Base-by-base conservation (phyloP, 2,888 invertebrate genomes). In the Macrophya annulata region DNA sequence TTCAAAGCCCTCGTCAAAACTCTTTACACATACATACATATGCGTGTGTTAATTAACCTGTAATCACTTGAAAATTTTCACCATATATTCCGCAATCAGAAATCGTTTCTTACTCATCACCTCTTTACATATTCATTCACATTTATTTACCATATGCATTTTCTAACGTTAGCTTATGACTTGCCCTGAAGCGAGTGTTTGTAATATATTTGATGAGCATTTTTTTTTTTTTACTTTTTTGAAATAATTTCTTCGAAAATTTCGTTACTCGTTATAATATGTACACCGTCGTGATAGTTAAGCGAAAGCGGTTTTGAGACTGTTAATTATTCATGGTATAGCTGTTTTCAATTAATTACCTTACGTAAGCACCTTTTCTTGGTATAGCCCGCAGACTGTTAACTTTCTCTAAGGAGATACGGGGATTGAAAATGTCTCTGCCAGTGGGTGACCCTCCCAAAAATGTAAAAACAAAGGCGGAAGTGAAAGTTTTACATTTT, bases 61-160 rank as follows among this genome's bases (percentile, higher is more conserved):
- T n/a, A 79, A 79, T 17, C 59, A 31, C 37, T 62, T 17, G 79
- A 43, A 62, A 81, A 81, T 81, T 40, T 59, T n/a, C 21, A 59
- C 55, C 59, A 4, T 31, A 55, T 59, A 79, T 79, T 37, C 21
- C 15, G 9, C 40, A 43, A 81, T 43, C 40, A 62, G 43, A 31
- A 43, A 55, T 51, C 55, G 12, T 43, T 43, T 12, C 25, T 40
- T 51, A 12, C 10, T 17, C 12, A 51, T 15, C 31, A n/a, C n/a
- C 25, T 3, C 51, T 25, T 25, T 31, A 31, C 21, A 10, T 37
- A 62, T 17, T 21, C 43, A 81, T 81, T 43, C 43, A 81, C 62
- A 62, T 81, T 62, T 62, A 81, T 81, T 81, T 81, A 21, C 81
- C 51, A n/a, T 6, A n/a, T 6, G n/a, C 6, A 9, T 25, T 51